Conservation (phyloP, 2,797 vertebrate species). For the Dipus sagitta region DNA sequence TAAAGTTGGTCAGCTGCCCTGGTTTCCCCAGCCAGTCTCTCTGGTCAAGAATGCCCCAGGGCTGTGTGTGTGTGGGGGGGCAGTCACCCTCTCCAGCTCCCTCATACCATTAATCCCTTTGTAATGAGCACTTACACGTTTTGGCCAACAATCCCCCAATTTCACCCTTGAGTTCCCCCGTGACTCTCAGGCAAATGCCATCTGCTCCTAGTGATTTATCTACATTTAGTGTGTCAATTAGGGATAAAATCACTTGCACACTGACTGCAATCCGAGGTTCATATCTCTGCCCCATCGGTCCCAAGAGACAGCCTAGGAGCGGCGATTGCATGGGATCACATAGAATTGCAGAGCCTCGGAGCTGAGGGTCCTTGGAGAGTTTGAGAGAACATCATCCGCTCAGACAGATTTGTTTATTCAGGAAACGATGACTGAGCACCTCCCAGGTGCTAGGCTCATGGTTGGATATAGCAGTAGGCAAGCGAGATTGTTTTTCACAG, state of each 20-base stretch:
- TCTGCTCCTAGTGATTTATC: slow-evolving; percentile 78
- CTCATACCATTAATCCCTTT: neutral
- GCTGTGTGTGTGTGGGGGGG: neutral
- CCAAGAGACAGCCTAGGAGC: slow-evolving; percentile 31
- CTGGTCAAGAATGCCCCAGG: neutral
- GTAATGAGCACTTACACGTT: slow-evolving; percentile 28
- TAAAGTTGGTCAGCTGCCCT: neutral
- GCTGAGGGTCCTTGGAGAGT: neutral
- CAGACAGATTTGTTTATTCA: neutral
- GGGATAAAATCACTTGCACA: slow-evolving; percentile 66
- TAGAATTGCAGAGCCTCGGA: neutral
- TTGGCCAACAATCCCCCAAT: slow-evolving; percentile 75
- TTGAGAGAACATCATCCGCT: neutral
- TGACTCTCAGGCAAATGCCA: slow-evolving; percentile 41
- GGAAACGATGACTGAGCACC: neutral
- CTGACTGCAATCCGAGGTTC: slow-evolving; percentile 52
- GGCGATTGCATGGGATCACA: slow-evolving; percentile 25
- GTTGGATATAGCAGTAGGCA: neutral
- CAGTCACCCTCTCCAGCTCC: neutral
- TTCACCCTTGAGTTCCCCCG: slow-evolving; percentile 77
- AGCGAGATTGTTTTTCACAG: neutral
- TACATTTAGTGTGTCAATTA: slow-evolving; percentile 78
- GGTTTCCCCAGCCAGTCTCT: neutral
- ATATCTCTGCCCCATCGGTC: slow-evolving; percentile 30
- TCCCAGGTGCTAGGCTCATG: neutral